Base-by-base conservation (phyloP, 2,888 invertebrate genomes). In the Agrochola macilenta region DNA sequence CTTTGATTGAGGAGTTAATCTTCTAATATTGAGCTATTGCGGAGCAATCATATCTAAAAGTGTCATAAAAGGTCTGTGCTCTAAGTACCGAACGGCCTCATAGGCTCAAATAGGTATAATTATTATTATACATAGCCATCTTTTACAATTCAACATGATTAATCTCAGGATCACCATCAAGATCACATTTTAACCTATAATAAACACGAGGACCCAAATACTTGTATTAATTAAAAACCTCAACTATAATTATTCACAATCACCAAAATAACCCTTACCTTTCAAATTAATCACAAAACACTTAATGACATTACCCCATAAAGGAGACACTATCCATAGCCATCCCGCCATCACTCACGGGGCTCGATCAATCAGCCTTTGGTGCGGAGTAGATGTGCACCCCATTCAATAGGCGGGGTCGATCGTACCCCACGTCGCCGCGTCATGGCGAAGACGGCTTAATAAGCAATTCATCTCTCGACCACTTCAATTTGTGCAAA, bases 401-500 rank as follows among this genome's bases (percentile, higher is more conserved):
- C 49, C 73, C 76, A 75, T 71, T 71, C 58, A 74, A 58, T 68
- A 5, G 60, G 54, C 43, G 78, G 74, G 68, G 69, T 35, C 66
- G 73, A 39, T 77, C 39, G 39, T 26, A 61, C 61, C 69, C 78
- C 65, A 60, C 35, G 63, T 43, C 64, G 17, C 61, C 5, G 30
- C 30, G 14, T 30, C 76, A 35, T 68, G 74, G 54, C 30, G 30
- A 70, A 79, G 72, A 83, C 73, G 83, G 79, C 84, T 75, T 86
- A 83, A 83, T 84, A 86, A 84, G 70, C 86, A 75, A 84, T 84
- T 83, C 86, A 75, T 84, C 77, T 79, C 72, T 79, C 84, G 73
- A 86, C 83, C 83, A 83, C 86, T 86, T 86, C 61, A 75, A 79
- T 84, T 86, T 86, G 86, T 86, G 72, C 82, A 82, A 83, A 77